Evolutionary conservation across 2,113 vertebrate genomes (phyloP), one percentile per base, ranked within the genome.

Genomic region (Calyptommatus sinebrachiatus): DNA sequence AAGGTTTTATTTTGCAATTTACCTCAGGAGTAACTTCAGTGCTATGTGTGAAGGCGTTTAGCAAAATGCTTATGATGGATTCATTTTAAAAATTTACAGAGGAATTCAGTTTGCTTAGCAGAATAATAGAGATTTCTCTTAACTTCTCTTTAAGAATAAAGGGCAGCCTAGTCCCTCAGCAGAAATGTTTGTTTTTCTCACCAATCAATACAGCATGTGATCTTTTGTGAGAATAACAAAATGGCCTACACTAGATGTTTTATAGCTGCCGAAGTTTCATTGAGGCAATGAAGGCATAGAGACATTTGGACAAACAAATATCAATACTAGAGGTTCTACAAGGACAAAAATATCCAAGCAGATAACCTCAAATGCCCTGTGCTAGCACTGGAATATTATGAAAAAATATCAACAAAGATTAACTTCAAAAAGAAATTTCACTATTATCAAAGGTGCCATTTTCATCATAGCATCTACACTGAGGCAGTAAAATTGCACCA

Each of bases 401-500:
- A 86, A 61, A 31, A 46, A 84, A 24, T 70, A 78, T 71, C 48
- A 50, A 50, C 48, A 50, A 50, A 50, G 48, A 14, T 14, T 50
- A 14, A 50, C 48, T 50, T 14, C 48, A 50, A 50, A 50, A 50
- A 57, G 18, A 14, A 16, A 16, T 18, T 57, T 18, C 53, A 57
- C 53, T 57, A 18, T 57, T 57, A 18, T 57, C 53, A 57, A 18
- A 57, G 53, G 16, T 57, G 12, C 48, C 48, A 50, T 50, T 57
- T 57, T 57, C 53, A 57, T 57, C 53, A 18, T 57, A 18, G 53
- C 53, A 57, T 16, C 12, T 16, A 5, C 16, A 18, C 18, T 57
- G 53, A 18, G 53, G 53, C 41, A 78, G 71, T 7, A 21, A 75
- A 70, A 0, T 9, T 77, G 62, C 3, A 46, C 53, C 53, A 57